These are phyloP conservation scores for Poeciliopsis turneri DNA, from an alignment of 2,797 vertebrate species.

Conservation along the genomic window DNA sequence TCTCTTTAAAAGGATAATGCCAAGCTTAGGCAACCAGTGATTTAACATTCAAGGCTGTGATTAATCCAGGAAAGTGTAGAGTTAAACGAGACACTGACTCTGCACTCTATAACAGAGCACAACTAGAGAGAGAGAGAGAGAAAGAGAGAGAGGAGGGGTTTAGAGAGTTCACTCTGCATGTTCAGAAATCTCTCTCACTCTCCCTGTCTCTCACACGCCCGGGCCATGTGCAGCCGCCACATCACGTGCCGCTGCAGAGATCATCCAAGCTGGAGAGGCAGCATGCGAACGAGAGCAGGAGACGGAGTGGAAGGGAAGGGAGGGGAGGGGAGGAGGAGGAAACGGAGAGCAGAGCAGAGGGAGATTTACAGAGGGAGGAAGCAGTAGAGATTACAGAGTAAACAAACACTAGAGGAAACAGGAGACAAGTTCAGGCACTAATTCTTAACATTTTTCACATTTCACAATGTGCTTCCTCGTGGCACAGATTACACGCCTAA, in stretches of 20 bases:
- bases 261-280: slow-evolving; percentile 57
- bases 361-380: slow-evolving; percentile 46
- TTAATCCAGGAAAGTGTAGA: slow-evolving; percentile 48
- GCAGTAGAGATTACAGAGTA: slow-evolving; percentile 49
- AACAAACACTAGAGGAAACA: slow-evolving; percentile 42
- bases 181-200: slow-evolving; percentile 70
- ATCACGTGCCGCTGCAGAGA: slow-evolving; percentile 85
- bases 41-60: slow-evolving; percentile 52
- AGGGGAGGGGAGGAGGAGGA: slow-evolving; percentile 18
- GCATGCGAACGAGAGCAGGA: slow-evolving; percentile 26
- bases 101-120: slow-evolving; percentile 59
- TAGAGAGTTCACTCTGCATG: slow-evolving; percentile 69
- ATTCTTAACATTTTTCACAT: not conserved
- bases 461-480: not conserved
- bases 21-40: slow-evolving; percentile 16
- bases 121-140: slow-evolving; percentile 1
- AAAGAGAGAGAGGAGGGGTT: slow-evolving; percentile 14
- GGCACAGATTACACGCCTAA: not conserved
- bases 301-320: slow-evolving; percentile 7
- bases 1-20: slow-evolving; percentile 43
- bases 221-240: slow-evolving; percentile 81
- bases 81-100: slow-evolving; percentile 73
- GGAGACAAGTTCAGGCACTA: not conserved
- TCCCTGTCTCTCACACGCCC: slow-evolving; percentile 76
- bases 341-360: slow-evolving; percentile 12